phyloP scores from a whole-genome alignment of 2,888 invertebrate species.

The Nowickia ferox region DNA sequence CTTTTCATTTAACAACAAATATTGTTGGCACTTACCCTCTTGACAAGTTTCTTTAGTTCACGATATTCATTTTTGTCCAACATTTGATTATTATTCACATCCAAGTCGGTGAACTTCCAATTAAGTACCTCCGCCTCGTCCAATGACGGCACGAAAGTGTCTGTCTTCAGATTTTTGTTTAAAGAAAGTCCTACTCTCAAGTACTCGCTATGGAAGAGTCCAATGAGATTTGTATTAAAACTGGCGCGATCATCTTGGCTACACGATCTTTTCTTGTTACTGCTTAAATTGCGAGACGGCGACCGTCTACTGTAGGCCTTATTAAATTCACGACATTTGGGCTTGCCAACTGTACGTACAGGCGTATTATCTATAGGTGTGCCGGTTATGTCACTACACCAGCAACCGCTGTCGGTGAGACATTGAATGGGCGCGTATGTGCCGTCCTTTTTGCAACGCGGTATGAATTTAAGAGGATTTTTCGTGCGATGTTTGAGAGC shows the following conservation, averaged over 20 bases:
- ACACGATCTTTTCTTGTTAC: conserved; percentile 85
- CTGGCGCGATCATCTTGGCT: conserved; percentile 89
- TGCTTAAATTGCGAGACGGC: conserved; percentile 84
- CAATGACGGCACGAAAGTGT: conserved; percentile 74
- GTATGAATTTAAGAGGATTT: conserved; percentile 86
- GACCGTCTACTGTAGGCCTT: conserved; percentile 86
- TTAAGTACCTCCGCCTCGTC: conserved; percentile 87
- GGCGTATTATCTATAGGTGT: conserved; percentile 92
- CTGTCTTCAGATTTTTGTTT: conserved; percentile 66
- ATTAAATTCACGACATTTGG: conserved; percentile 87
- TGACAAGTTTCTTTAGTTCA: conserved; percentile 91
- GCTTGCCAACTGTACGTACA: conserved; percentile 86
- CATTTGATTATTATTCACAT: conserved; percentile 90
- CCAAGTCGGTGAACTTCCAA: conserved; percentile 95
- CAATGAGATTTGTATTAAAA: conserved; percentile 93
- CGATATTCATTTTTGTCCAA: conserved; percentile 93
- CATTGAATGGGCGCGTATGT: conserved; percentile 94
- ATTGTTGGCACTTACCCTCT: conserved; percentile 85
- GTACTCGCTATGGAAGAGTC: conserved; percentile 93
- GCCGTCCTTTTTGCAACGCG: conserved; percentile 92
- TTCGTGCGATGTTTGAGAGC: conserved; percentile 83
- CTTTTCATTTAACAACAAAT: not conserved
- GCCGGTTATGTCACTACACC: conserved; percentile 95
- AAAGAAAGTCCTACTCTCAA: conserved; percentile 77
- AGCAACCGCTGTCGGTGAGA: conserved; percentile 90